phyloP scores from a whole-genome alignment of 2,797 vertebrate species.

The Acipenser ruthenus region DNA sequence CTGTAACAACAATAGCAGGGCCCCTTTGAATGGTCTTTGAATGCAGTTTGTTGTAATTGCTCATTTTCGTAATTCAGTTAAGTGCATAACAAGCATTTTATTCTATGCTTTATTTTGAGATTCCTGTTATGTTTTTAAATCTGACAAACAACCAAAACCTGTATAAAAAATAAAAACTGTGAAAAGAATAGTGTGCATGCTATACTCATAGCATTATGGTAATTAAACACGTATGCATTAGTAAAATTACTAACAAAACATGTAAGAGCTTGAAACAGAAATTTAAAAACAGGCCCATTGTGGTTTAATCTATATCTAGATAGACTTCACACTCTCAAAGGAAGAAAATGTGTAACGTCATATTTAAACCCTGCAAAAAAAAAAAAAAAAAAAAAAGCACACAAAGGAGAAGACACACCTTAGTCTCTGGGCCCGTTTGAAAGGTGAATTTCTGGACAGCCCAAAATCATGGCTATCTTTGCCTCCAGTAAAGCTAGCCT shows the following conservation, averaged over 20 bases:
- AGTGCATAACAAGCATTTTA: too few relatives aligned
- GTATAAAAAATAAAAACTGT: too few relatives aligned
- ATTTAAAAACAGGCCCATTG: background rate
- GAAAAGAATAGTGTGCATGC: too few relatives aligned
- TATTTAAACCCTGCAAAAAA: background rate
- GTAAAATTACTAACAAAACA: background rate
- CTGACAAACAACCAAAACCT: too few relatives aligned
- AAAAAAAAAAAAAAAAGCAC: too few relatives aligned
- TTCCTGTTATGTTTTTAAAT: too few relatives aligned
- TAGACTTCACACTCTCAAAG: background rate
- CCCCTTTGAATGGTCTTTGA: too few relatives aligned
- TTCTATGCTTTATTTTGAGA: too few relatives aligned
- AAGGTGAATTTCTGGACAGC: constrained; percentile 71
- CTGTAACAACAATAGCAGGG: too few relatives aligned
- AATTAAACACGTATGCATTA: background rate
- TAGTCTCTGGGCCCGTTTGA: constrained; percentile 56
- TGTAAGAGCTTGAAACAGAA: constrained; percentile 1
- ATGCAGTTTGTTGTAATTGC: too few relatives aligned
- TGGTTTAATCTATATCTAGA: background rate
- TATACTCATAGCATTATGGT: too few relatives aligned
- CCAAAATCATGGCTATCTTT: constrained; percentile 67
- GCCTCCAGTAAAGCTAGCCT: constrained; percentile 79
- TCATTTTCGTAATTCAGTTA: too few relatives aligned
- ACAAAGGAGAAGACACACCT: constrained; percentile 43
- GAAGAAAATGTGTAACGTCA: background rate